phyloP scores from a whole-genome alignment of 2,888 invertebrate genomes.

The Lasioglossum marginatum region DNA sequence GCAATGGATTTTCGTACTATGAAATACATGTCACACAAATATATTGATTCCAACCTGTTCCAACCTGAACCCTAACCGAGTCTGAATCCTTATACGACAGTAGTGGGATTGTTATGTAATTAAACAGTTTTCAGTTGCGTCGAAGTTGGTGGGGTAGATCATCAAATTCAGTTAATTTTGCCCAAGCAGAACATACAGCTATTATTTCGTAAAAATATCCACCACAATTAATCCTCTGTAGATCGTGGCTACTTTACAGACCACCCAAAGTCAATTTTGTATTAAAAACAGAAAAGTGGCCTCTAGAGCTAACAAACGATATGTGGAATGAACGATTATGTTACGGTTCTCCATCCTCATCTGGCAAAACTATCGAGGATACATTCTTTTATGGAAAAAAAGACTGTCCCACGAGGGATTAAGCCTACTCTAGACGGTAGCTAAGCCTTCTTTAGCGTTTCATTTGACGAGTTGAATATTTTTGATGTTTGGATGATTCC shows the following conservation, averaged over 20 bases:
- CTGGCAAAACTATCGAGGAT: not conserved
- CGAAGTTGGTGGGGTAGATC: not conserved
- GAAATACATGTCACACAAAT: constrained; percentile 2
- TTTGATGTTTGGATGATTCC: not conserved
- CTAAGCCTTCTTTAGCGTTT: not conserved
- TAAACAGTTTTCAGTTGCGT: not conserved
- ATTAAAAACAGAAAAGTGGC: not conserved
- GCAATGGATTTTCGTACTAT: not conserved
- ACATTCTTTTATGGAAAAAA: not conserved
- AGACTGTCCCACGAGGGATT: not conserved
- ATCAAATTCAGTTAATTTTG: not conserved
- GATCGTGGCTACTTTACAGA: not conserved
- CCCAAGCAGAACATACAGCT: not conserved
- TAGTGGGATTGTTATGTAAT: not conserved
- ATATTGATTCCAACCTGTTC: constrained; percentile 38
- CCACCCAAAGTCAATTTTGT: not conserved
- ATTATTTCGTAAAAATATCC: not conserved
- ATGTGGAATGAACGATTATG: not conserved
- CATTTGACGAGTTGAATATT: not conserved
- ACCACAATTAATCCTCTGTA: not conserved
- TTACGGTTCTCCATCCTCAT: not conserved
- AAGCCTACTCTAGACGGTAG: not conserved
- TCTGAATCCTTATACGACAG: not conserved
- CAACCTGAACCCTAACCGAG: not conserved
- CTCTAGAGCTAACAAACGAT: not conserved